Evolutionary conservation across 2,888 invertebrate species (phyloP).

Genomic region (Notodonta dromedarius): DNA sequence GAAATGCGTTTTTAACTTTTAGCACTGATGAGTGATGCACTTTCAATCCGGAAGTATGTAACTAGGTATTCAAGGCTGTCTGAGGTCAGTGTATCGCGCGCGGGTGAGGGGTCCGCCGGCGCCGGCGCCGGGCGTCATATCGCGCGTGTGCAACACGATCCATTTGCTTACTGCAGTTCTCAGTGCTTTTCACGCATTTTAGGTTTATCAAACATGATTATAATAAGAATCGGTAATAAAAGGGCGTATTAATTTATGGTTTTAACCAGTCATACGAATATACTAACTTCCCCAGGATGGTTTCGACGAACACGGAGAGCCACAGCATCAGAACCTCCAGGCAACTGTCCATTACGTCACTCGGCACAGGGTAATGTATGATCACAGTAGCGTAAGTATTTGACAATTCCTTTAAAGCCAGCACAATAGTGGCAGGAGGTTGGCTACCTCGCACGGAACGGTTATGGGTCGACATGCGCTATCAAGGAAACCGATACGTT

Average conservation of each 20-base stretch:
- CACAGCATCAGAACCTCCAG: slow-evolving; percentile 53
- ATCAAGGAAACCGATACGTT: slow-evolving; percentile 10
- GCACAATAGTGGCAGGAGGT: not conserved
- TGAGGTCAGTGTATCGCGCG: no score
- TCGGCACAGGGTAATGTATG: slow-evolving; percentile 2
- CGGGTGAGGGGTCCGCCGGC: no score
- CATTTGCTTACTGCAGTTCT: no score
- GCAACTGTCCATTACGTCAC: slow-evolving; percentile 44
- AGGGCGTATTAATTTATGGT: not conserved
- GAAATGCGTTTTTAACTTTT: no score
- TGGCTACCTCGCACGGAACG: not conserved
- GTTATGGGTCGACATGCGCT: slow-evolving; percentile 3
- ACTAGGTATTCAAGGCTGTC: no score
- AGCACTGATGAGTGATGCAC: no score
- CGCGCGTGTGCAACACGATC: not conserved
- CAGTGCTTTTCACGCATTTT: no score
- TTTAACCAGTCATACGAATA: not conserved
- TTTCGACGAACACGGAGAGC: slow-evolving; percentile 50
- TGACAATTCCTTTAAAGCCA: not conserved
- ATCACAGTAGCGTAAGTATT: not conserved
- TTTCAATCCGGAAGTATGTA: no score
- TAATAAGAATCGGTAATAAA: no score
- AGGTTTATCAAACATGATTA: no score
- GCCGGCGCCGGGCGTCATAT: no score
- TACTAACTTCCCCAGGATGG: slow-evolving; percentile 58